phyloP scores from a whole-genome alignment of 2,888 invertebrate species.

The Cordilura impudica region DNA sequence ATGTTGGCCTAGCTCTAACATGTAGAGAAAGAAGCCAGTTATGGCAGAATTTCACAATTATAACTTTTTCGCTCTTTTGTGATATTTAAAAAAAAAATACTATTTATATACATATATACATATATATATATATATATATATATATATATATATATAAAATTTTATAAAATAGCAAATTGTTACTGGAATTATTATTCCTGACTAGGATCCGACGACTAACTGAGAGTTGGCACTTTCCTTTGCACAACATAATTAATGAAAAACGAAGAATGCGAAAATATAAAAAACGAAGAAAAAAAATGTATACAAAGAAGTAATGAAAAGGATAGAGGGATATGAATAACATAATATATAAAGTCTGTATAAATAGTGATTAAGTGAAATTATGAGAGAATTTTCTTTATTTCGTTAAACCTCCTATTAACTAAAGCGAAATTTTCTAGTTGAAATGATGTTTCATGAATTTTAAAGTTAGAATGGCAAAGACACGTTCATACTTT shows the following conservation, averaged over 20 bases:
- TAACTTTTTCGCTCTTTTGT: slow-evolving; percentile 18
- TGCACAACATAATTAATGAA: slow-evolving; percentile 51
- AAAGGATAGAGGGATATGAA: slow-evolving; percentile 38
- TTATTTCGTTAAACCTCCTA: slow-evolving; percentile 32
- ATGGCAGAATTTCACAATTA: slow-evolving; percentile 12
- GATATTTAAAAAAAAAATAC: slow-evolving; percentile 5
- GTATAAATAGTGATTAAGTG: slow-evolving; percentile 25
- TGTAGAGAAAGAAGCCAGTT: slow-evolving; percentile 16
- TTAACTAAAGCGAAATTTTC: slow-evolving; percentile 34
- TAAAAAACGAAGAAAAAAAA: background rate
- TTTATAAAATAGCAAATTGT: slow-evolving; percentile 7
- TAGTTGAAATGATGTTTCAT: background rate
- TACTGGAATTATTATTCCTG: slow-evolving; percentile 51
- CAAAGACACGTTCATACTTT: background rate
- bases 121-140: too few relatives aligned
- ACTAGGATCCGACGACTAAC: slow-evolving; percentile 50
- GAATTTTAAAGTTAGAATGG: background rate
- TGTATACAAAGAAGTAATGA: background rate
- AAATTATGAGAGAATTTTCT: slow-evolving; percentile 18
- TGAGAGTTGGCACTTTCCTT: slow-evolving; percentile 48
- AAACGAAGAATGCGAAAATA: slow-evolving; percentile 22
- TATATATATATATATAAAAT: too few relatives aligned
- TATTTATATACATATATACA: too few relatives aligned
- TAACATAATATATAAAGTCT: slow-evolving; percentile 32
- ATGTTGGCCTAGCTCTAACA: background rate